phyloP scores from a whole-genome alignment of 2,797 vertebrate genomes.

The Glyptemys insculpta region DNA sequence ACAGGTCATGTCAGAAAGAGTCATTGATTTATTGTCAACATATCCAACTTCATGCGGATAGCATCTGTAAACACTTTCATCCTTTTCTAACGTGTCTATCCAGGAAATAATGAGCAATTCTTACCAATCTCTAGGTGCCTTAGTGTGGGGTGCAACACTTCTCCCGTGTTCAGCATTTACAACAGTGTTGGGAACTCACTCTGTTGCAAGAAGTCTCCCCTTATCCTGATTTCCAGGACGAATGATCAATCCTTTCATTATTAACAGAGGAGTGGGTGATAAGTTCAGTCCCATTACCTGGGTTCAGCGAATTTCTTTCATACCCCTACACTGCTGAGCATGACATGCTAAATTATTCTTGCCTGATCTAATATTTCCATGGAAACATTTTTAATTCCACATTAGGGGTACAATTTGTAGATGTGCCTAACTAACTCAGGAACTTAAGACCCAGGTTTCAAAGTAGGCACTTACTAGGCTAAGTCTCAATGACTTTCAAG shows the following conservation, averaged over 20 bases:
- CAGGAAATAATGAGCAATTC: conserved; percentile 25
- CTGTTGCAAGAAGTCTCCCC: neutral
- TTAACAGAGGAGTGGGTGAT: accelerated
- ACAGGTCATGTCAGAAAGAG: conserved; percentile 11
- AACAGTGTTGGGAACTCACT: neutral
- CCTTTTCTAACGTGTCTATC: neutral
- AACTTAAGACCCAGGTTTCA: neutral
- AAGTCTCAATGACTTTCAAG: neutral
- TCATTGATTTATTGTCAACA: conserved; percentile 52
- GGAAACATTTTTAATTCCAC: no score
- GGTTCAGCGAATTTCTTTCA: neutral
- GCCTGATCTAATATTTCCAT: neutral
- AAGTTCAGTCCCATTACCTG: neutral
- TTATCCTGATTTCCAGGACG: neutral
- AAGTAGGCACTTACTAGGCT: neutral
- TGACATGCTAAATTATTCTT: neutral
- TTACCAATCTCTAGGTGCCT: neutral
- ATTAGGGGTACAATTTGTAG: neutral
- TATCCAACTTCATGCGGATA: conserved; percentile 11
- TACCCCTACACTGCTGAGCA: neutral
- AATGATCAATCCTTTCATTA: neutral
- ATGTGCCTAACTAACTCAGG: neutral
- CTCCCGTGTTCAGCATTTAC: neutral
- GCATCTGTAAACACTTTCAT: conserved; percentile 39
- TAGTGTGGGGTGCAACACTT: neutral